Conservation (phyloP, 1,140 invertebrate genomes). For the Ditylenchus dipsaci region DNA sequence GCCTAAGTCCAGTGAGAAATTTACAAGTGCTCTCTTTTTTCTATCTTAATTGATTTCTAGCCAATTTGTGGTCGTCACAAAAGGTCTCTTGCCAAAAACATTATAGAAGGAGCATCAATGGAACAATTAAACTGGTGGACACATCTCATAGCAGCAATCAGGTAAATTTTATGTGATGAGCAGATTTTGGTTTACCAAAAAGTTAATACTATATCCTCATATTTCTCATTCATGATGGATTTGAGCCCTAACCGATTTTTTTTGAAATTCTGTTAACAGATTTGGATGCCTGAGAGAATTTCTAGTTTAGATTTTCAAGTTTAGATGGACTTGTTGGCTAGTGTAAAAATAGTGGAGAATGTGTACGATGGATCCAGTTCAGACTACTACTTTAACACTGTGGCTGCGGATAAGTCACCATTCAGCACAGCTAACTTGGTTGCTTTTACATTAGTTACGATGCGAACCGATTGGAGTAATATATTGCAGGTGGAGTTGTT, state of each 20-base stretch:
- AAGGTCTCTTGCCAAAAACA: constrained; percentile 10
- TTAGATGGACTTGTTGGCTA: constrained; percentile 32
- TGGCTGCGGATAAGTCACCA: not conserved
- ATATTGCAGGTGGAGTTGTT: constrained; percentile 5
- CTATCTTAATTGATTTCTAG: too few relatives aligned
- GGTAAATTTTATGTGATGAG: not conserved
- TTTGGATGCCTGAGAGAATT: too few relatives aligned
- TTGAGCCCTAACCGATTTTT: too few relatives aligned
- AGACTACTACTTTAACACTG: constrained; percentile 13
- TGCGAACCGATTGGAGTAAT: not conserved
- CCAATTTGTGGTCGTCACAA: constrained; percentile 39
- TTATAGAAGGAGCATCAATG: constrained; percentile 10
- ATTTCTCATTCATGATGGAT: too few relatives aligned
- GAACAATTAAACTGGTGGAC: not conserved
- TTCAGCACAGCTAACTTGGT: constrained; percentile 3
- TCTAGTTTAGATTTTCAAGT: not conserved
- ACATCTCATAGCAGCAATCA: constrained; percentile 14
- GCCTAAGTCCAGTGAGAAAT: constrained; percentile 36
- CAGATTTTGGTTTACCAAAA: not conserved
- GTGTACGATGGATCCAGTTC: constrained; percentile 15
- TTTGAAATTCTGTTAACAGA: too few relatives aligned
- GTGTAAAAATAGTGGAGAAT: constrained; percentile 28
- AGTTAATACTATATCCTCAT: too few relatives aligned
- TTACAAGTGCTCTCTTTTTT: too few relatives aligned
- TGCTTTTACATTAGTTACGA: constrained; percentile 2